A percentile compares a stretch with the other conserved stretches of the same genome.
phyloP scores from a whole-genome alignment of 2,888 invertebrate genomes.

The Anthrax anthrax region DNA sequence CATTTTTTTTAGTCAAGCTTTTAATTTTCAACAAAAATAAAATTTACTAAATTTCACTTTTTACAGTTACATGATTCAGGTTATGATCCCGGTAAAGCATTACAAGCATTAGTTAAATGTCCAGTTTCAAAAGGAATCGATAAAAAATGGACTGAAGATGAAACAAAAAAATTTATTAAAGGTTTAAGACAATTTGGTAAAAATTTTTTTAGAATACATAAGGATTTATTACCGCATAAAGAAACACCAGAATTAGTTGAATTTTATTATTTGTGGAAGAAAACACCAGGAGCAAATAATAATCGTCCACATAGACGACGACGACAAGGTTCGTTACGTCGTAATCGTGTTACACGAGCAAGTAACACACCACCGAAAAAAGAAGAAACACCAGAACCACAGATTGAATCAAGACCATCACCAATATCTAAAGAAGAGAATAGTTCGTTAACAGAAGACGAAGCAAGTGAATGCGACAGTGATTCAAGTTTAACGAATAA shows the following conservation, averaged over 20 bases:
- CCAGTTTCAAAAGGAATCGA: constrained; percentile 94
- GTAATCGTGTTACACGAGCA: constrained; percentile 69
- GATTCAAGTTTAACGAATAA: constrained; percentile 73
- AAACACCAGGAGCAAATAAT: constrained; percentile 93
- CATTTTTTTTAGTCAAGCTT: too few species aligned
- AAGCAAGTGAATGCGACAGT: constrained; percentile 90
- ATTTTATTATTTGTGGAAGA: constrained; percentile 99
- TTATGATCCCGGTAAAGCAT: constrained; percentile 91
- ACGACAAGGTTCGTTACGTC: constrained; percentile 70
- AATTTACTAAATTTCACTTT: too few species aligned
- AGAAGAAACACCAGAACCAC: constrained; percentile 52
- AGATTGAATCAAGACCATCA: constrained; percentile 43
- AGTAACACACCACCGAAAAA: constrained; percentile 65
- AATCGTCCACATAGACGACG: constrained; percentile 87
- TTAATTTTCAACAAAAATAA: too few species aligned
- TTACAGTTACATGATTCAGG: constrained; percentile 81
- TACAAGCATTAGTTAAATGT: constrained; percentile 92
- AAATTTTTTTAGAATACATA: constrained; percentile 95
- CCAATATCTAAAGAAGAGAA: constrained; percentile 59
- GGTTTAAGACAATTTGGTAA: constrained; percentile 97
- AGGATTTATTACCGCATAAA: constrained; percentile 91
- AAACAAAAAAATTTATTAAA: constrained; percentile 95
- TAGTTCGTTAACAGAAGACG: constrained; percentile 73
- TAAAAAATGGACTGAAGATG: constrained; percentile 97
- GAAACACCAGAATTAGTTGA: constrained; percentile 95